Percentiles rank a stretch among this genome's conserved stretches.
Evolutionary conservation across 2,113 vertebrate genomes (phyloP).

Genomic region (Motacilla tschutschensis): DNA sequence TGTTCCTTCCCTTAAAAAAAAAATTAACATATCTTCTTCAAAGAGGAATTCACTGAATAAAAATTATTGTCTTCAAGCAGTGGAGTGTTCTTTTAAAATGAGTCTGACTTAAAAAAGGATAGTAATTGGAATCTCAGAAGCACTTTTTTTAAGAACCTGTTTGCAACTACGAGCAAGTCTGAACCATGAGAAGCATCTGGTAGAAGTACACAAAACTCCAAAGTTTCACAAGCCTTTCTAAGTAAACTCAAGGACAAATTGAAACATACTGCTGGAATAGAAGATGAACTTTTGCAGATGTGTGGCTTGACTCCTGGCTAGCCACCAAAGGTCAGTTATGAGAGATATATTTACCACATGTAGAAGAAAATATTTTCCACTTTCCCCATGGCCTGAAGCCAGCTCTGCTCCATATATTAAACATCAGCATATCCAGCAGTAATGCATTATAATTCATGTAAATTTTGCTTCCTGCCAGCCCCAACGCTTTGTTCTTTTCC

Average conservation of each 20-base stretch:
- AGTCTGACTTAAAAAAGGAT: background rate
- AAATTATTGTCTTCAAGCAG: background rate
- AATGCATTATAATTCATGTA: background rate
- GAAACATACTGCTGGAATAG: background rate
- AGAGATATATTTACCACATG: background rate
- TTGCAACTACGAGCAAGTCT: background rate
- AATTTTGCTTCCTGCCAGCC: background rate
- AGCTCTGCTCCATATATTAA: background rate
- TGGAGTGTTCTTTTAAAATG: background rate
- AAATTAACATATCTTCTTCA: background rate
- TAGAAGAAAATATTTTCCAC: conserved; percentile 15
- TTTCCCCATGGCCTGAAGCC: background rate
- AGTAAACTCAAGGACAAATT: background rate
- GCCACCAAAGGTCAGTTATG: background rate
- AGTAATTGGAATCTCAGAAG: background rate
- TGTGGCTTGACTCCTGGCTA: background rate
- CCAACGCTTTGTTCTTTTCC: background rate
- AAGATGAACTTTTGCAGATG: conserved; percentile 13
- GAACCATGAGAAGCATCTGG: background rate
- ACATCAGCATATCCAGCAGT: background rate
- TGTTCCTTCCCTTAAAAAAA: background rate
- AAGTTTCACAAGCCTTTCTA: background rate
- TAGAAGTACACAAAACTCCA: background rate
- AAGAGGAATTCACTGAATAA: background rate
- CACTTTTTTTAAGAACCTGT: background rate